Percentiles rank a stretch among this genome's conserved stretches.
These are phyloP conservation scores for Odontamblyopus lacepedii DNA, from an alignment of 2,797 vertebrate genomes.

Conservation along the genomic window DNA sequence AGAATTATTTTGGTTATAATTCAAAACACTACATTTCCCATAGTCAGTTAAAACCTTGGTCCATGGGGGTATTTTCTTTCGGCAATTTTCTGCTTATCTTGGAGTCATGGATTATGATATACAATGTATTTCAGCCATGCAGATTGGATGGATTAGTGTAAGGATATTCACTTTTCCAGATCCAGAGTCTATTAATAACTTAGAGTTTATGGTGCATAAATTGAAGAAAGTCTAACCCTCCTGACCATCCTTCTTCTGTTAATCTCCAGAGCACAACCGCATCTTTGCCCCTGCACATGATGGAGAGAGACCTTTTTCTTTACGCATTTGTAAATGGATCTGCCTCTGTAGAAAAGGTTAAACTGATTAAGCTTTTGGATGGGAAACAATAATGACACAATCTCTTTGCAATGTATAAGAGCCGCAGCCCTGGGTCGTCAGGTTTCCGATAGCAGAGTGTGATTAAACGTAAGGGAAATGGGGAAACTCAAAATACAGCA, in stretches of 20 bases:
- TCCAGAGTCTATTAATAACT: conserved; percentile 6
- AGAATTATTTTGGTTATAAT: conserved; percentile 1
- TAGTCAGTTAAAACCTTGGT: not conserved
- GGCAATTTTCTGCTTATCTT: conserved; percentile 5
- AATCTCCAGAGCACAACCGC: conserved; percentile 18
- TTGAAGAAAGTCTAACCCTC: conserved; percentile 15
- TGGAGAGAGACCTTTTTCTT: conserved; percentile 33
- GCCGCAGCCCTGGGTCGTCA: conserved; percentile 50
- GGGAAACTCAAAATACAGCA: conserved; percentile 73
- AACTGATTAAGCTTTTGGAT: conserved; percentile 78
- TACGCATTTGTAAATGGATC: conserved; percentile 73
- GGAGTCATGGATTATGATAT: not conserved
- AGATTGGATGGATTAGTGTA: not conserved
- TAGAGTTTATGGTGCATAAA: not conserved
- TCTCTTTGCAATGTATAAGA: conserved; percentile 63
- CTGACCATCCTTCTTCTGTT: conserved; percentile 10
- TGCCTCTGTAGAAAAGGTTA: conserved; percentile 70
- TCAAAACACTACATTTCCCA: not conserved
- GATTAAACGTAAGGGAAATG: conserved; percentile 76
- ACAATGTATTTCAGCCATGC: not conserved
- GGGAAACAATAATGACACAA: conserved; percentile 78
- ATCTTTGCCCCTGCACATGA: conserved; percentile 34
- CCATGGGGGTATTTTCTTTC: not conserved
- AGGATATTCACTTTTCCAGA: conserved; percentile 5
- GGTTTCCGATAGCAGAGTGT: conserved; percentile 63